A percentile compares a stretch with the other conserved stretches of the same genome.
Evolutionary conservation across 2,113 vertebrate species (phyloP).

Genomic region (Pipa parva): DNA sequence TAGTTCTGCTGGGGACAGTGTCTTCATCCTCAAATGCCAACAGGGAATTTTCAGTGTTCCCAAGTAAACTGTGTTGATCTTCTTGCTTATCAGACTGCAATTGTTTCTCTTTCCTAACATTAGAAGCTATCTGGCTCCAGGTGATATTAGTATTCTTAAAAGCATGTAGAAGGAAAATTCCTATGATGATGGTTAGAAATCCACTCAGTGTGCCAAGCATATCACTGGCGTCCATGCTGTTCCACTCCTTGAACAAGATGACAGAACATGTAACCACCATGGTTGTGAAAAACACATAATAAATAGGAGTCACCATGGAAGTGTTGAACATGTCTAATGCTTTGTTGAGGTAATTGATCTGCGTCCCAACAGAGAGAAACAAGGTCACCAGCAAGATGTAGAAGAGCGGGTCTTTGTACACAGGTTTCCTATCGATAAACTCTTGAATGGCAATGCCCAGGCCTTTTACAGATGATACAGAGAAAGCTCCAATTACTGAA

Average conservation of each 20-base stretch:
- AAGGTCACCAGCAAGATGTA: constrained; percentile 59
- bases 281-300: constrained; percentile 71
- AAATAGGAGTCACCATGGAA: constrained; percentile 71
- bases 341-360: constrained; percentile 78
- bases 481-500: constrained; percentile 72
- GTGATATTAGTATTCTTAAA: constrained; percentile 66
- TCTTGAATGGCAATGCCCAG: constrained; percentile 71
- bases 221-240: constrained; percentile 59
- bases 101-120: constrained; percentile 46
- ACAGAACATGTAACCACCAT: constrained; percentile 64
- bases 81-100: constrained; percentile 30
- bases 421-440: constrained; percentile 55
- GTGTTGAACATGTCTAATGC: constrained; percentile 69
- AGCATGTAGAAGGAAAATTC: constrained; percentile 69
- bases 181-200: constrained; percentile 67
- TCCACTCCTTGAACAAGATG: constrained; percentile 77
- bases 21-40: constrained; percentile 55
- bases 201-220: constrained; percentile 68
- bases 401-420: constrained; percentile 59
- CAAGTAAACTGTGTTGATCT: constrained; percentile 58
- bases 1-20: constrained; percentile 53
- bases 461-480: constrained; percentile 74
- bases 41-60: constrained; percentile 51
- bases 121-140: constrained; percentile 63
- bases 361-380: constrained; percentile 60